Base-by-base conservation (phyloP, 1,140 invertebrate genomes). In the Drosophila navojoa region DNA sequence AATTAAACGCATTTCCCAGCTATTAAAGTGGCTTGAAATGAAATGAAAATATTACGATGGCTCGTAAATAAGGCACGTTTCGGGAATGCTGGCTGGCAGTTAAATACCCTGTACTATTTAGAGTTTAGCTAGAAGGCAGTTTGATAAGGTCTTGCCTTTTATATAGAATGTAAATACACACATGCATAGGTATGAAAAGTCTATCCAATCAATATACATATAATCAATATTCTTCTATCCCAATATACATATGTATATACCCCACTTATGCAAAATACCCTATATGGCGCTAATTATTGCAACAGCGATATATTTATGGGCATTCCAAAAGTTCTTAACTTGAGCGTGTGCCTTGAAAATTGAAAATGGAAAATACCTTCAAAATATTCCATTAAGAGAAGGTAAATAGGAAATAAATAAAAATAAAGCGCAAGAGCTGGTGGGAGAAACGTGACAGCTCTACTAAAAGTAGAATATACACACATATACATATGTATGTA, bases 231-330 rank as follows among this genome's bases (percentile, higher is more conserved):
- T 11, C 35, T 38, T 13, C 4, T 2, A 9, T 3, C 35, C 11
- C 3, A 1, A 11, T 2, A 2, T 9, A 38, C 13, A 38, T 38
- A 11, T 2, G 0, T 9, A 38, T 38, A 38, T 38, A 38, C 1
- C 35, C 11, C 10, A 11, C 10, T 38, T 6, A 0, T 38, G 35
- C 2, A 19, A 29, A 32, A 63, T 4, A 42, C 7, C 35, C 15
- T 15, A 16, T 27, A 5, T 2, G 22, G 11, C 49, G 47, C n/a
- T 60, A 49, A 52, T 67, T 49, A 47, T 38, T 22, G 13, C 40
- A 32, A 32, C 22, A 40, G 32, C 29, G 45, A 66, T 42, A 35
- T 68, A 69, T 69, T 69, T 62, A 69, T 54, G 67, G 9, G 15
- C 40, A 62, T 69, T 47, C 49, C 67, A 54, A 45, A 35, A 29